A percentile compares a stretch with the other conserved stretches of the same genome.
Evolutionary conservation across 2,113 vertebrate species (phyloP).

Genomic region (Macrotis lagotis): DNA sequence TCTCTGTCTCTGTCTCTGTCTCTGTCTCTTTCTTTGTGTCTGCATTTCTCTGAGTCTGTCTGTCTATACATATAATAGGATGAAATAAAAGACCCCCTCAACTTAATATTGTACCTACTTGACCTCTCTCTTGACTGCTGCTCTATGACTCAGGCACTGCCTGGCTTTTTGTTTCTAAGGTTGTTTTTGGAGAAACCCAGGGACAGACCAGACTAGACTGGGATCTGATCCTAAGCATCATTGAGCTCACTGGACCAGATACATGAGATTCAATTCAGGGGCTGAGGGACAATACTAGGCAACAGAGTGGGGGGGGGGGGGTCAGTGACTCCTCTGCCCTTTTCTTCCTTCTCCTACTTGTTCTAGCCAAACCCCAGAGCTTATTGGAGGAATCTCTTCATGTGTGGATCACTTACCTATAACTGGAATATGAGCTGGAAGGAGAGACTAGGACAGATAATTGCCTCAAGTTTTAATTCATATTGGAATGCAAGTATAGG

Average conservation of each 20-base stretch:
- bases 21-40: too few species aligned
- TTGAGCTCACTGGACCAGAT: neutral
- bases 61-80: too few species aligned
- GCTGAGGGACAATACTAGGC: neutral
- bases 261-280: neutral
- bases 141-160: neutral
- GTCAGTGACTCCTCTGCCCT: neutral
- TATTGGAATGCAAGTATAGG: neutral
- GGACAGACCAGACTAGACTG: neutral
- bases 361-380: neutral
- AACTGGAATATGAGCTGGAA: neutral
- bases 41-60: too few species aligned
- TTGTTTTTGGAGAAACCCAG: neutral
- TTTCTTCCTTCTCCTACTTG: neutral
- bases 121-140: neutral
- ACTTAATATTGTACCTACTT: neutral
- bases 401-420: neutral
- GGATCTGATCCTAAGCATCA: neutral
- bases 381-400: neutral
- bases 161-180: neutral
- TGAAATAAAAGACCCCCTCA: neutral
- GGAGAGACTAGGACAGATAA: neutral
- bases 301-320: neutral
- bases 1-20: too few species aligned
- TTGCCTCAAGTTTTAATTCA: neutral